Conservation (phyloP, 2,113 vertebrate genomes). For the Shinisaurus crocodilurus region DNA sequence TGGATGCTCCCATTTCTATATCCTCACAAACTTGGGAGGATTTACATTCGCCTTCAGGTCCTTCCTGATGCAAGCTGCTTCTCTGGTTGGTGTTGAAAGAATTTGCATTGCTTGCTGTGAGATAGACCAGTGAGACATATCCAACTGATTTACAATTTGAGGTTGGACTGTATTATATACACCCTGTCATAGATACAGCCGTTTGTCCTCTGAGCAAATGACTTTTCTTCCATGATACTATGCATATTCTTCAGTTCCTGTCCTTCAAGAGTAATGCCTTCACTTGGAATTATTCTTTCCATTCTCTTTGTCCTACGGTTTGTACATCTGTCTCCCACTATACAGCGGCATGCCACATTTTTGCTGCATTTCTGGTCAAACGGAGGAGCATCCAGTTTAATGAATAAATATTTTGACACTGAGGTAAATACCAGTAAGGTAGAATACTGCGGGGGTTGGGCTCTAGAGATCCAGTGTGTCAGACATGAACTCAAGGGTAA, state of each 20-base stretch:
- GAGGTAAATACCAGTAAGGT: constrained; percentile 21
- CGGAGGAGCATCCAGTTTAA: neutral
- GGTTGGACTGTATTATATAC: constrained; percentile 11
- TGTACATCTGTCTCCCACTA: neutral
- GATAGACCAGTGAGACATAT: constrained; percentile 40
- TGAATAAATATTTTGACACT: neutral
- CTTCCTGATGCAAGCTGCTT: constrained; percentile 34
- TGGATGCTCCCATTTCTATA: constrained; percentile 17
- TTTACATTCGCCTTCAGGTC: constrained; percentile 24
- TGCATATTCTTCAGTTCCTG: constrained; percentile 25
- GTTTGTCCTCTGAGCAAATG: constrained; percentile 34
- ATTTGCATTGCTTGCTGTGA: constrained; percentile 19
- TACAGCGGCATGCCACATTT: accelerated
- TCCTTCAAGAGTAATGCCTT: neutral
- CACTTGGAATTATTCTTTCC: constrained; percentile 18
- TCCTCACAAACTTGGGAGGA: constrained; percentile 33
- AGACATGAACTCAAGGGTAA: neutral
- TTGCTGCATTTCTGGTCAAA: neutral
- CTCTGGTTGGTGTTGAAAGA: constrained; percentile 29
- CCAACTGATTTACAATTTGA: constrained; percentile 35
- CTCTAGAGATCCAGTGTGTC: neutral
- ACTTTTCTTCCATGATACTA: constrained; percentile 24
- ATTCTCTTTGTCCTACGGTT: neutral
- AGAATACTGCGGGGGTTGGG: neutral
- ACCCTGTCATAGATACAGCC: constrained; percentile 11